Conservation (phyloP, 1,140 invertebrate species). For the Macrostomum lignano region DNA sequence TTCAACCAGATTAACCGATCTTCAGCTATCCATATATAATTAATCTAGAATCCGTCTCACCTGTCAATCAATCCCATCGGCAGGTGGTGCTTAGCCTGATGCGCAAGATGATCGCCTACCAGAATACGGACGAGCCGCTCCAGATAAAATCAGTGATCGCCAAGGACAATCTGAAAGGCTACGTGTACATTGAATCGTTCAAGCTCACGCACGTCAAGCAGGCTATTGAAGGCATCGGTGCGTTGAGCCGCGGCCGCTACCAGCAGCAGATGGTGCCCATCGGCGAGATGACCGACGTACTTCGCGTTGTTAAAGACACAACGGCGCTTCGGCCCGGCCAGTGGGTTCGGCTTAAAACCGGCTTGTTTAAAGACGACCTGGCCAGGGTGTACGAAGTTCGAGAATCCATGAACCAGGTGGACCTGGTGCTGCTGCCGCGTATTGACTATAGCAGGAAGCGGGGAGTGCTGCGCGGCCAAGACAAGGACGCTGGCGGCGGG, state of each 20-base stretch:
- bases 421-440: slow-evolving; percentile 66
- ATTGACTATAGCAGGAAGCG: slow-evolving; percentile 96
- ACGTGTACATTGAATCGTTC: slow-evolving; percentile 84
- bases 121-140: slow-evolving; percentile 47
- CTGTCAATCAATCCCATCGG: too few species aligned
- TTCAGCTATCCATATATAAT: too few species aligned
- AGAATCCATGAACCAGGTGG: slow-evolving; percentile 69
- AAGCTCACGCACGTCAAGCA: slow-evolving; percentile 89
- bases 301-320: slow-evolving; percentile 74
- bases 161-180: slow-evolving; percentile 69
- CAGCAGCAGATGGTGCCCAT: slow-evolving; percentile 76
- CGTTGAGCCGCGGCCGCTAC: slow-evolving; percentile 12
- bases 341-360: slow-evolving; percentile 71
- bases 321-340: slow-evolving; percentile 60
- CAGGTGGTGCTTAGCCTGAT: slow-evolving; percentile 61
- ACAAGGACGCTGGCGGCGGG: too few species aligned
- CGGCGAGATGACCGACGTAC: slow-evolving; percentile 91
- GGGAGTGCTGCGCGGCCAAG: too few species aligned
- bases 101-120: slow-evolving; percentile 73
- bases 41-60: too few species aligned
- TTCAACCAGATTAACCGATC: too few species aligned
- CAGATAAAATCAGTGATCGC: slow-evolving; percentile 84
- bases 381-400: slow-evolving; percentile 47
- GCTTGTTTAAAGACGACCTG: slow-evolving; percentile 81
- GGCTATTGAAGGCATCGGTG: slow-evolving; percentile 70